Conservation (phyloP, 2,888 invertebrate species). For the Acleris holmiana region DNA sequence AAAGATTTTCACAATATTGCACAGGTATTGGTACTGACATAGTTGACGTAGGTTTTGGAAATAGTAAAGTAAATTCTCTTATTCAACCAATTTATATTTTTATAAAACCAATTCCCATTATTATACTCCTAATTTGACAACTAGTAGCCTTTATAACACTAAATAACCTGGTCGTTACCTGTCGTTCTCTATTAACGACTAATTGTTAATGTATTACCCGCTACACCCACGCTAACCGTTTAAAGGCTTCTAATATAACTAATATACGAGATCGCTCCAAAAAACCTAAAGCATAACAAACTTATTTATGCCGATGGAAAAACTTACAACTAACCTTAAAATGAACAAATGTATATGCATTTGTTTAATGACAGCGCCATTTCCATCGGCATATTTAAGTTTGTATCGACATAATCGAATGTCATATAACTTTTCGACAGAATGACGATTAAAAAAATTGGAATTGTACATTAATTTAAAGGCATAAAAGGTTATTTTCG, state of each 20-base stretch:
- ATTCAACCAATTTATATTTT: too few relatives aligned
- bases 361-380: background rate
- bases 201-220: slow-evolving; percentile 27
- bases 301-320: slow-evolving; percentile 4
- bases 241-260: slow-evolving; percentile 21
- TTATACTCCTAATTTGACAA: too few relatives aligned
- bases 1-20: too few relatives aligned
- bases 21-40: too few relatives aligned
- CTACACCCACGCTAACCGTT: slow-evolving; percentile 20
- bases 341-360: background rate
- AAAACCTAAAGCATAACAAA: slow-evolving; percentile 24
- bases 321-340: background rate
- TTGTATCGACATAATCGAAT: slow-evolving; percentile 28
- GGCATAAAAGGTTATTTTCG: slow-evolving; percentile 3
- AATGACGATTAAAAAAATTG: slow-evolving; percentile 27
- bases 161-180: slow-evolving; percentile 2
- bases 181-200: slow-evolving; percentile 23
- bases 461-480: slow-evolving; percentile 22
- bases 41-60: too few relatives aligned
- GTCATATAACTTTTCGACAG: slow-evolving; percentile 32
- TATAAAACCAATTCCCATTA: too few relatives aligned
- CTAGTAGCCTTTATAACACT: slow-evolving; percentile 1
- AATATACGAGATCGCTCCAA: slow-evolving; percentile 32
- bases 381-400: slow-evolving; percentile 4
- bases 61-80: too few relatives aligned